Evolutionary conservation across 2,113 vertebrate genomes (phyloP).

Genomic region (Podiceps cristatus): DNA sequence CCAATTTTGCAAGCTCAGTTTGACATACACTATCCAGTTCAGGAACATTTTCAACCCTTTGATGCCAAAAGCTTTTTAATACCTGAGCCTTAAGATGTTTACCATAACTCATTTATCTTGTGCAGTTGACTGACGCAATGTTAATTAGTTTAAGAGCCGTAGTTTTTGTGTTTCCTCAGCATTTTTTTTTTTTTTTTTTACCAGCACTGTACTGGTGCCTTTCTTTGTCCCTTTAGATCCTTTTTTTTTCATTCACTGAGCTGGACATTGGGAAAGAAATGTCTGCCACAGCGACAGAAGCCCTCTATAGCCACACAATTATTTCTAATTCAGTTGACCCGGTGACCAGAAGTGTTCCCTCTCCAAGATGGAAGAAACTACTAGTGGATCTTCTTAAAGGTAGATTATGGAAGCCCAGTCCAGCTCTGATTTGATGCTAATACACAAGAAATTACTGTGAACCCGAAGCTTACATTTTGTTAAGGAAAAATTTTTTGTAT

Average conservation of each 20-base stretch:
- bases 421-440: not conserved
- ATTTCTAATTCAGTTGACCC: not conserved
- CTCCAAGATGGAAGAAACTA: not conserved
- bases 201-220: not conserved
- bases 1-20: not conserved
- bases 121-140: not conserved
- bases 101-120: not conserved
- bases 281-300: not conserved
- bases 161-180: not conserved
- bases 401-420: not conserved
- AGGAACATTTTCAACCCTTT: not conserved
- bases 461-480: not conserved
- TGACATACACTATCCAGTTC: not conserved
- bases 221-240: not conserved
- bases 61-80: not conserved
- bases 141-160: not conserved
- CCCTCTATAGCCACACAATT: not conserved
- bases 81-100: not conserved
- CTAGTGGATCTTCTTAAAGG: not conserved
- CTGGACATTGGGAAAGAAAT: not conserved
- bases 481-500: not conserved
- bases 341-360: not conserved
- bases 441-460: not conserved
- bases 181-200: not conserved
- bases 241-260: not conserved